Base-by-base conservation (phyloP, 1,140 invertebrate species). In the Ganaspis sp. region DNA sequence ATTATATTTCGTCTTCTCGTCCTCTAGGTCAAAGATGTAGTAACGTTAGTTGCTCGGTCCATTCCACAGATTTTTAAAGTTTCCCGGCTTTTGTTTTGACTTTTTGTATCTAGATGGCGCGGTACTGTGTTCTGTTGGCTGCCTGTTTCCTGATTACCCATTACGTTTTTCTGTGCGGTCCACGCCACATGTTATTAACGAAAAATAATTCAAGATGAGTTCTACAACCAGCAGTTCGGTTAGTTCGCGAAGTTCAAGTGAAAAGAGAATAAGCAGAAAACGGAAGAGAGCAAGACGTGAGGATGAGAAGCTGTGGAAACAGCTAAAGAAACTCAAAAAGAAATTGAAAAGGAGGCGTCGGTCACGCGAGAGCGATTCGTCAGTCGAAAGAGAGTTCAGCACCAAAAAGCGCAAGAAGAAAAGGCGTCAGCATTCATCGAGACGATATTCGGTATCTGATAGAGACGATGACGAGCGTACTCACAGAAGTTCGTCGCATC, bases 1-100 rank as follows among this genome's bases (percentile, higher is more conserved):
- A 49, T 49, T 49, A 49, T 49, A 49, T 49, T 49, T 49, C 15
- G 45, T 49, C 45, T 49, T 49, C 15, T 49, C 15, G 45, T 49
- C 45, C 45, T 49, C 45, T 49, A 49, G 45, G 45, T 49, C 45
- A 49, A 49, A 49, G 45, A 17, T 49, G 45, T 49, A 17, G n/a
- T 49, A 17, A 49, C 45, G 45, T 49, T 49, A 49, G 45, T 49
- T 49, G 45, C 45, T n/a, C 45, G 15, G 45, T 49, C 45, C 45
- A 49, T 49, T 49, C 15, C 15, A 49, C 45, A 49, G 45, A 34
- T 49, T 49, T 49, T 49, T 49, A 49, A 49, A 49, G 45, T n/a
- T 49, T 49, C 15, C 4, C n/a, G 45, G 45, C 17, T 49, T 49
- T 49, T 49, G n/a, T n/a, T n/a, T n/a, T n/a, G n/a, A n/a, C 17